Conservation (phyloP, 2,113 vertebrate species). For the Aphyosemion australe region DNA sequence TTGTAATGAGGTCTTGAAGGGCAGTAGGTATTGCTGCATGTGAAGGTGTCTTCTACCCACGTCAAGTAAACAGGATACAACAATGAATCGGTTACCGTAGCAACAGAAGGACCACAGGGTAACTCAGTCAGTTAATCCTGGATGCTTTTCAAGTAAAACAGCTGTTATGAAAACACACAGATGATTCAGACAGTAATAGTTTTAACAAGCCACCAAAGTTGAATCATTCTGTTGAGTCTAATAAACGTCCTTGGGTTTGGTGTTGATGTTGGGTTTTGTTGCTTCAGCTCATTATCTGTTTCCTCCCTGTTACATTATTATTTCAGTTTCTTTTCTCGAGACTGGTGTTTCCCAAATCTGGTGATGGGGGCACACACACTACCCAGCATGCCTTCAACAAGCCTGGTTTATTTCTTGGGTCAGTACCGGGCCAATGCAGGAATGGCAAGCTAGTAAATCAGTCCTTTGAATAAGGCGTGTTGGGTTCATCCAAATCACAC, state of each 20-base stretch:
- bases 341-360: background rate
- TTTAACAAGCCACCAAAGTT: background rate
- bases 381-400: background rate
- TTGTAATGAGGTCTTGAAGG: conserved; percentile 44
- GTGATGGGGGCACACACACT: background rate
- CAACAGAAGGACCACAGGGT: no score
- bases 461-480: background rate
- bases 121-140: no score
- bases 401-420: background rate
- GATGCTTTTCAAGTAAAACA: background rate
- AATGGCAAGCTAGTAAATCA: background rate
- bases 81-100: conserved; percentile 6
- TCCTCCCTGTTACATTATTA: background rate
- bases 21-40: conserved; percentile 11
- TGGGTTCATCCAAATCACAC: background rate
- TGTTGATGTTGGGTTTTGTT: background rate
- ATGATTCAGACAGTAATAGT: background rate
- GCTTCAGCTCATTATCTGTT: background rate
- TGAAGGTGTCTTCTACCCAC: conserved; percentile 43
- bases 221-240: background rate
- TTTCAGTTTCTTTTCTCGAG: background rate
- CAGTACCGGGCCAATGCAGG: background rate
- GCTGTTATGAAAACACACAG: background rate
- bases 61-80: conserved; percentile 32
- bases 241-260: background rate